Conservation (phyloP, 2,888 invertebrate species). For the Cinara cedri region DNA sequence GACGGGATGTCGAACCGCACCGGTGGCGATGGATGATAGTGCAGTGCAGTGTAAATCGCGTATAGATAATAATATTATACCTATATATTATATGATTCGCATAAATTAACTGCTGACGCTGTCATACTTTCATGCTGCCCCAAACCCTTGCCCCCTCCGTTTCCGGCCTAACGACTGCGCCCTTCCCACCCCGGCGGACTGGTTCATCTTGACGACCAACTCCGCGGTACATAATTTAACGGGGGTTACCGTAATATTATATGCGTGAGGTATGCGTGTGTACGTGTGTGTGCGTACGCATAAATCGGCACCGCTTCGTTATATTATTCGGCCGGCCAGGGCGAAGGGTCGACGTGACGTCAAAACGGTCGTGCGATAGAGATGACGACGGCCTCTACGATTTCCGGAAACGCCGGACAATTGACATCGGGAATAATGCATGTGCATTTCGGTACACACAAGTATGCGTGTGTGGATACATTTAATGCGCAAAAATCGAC, state of each 20-base stretch:
- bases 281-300: not conserved
- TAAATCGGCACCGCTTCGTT: slow-evolving; percentile 9
- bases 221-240: no score
- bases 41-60: no score
- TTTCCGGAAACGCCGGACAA: slow-evolving; percentile 30
- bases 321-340: not conserved
- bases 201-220: slow-evolving; percentile 20
- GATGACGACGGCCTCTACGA: not conserved
- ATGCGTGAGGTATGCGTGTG: not conserved
- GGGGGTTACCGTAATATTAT: not conserved
- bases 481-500: slow-evolving; percentile 44
- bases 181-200: not conserved
- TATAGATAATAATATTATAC: no score
- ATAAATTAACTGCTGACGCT: slow-evolving; percentile 20
- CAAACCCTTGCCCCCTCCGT: not conserved
- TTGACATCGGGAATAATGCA: slow-evolving; percentile 37
- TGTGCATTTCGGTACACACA: not conserved
- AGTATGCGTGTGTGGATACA: not conserved
- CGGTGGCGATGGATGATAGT: no score
- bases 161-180: not conserved
- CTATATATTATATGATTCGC: not conserved
- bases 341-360: not conserved
- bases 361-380: not conserved
- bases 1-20: not conserved
- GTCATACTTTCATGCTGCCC: not conserved